phyloP scores from a whole-genome alignment of 2,797 vertebrate species.

The Leptoclinus maculatus region DNA sequence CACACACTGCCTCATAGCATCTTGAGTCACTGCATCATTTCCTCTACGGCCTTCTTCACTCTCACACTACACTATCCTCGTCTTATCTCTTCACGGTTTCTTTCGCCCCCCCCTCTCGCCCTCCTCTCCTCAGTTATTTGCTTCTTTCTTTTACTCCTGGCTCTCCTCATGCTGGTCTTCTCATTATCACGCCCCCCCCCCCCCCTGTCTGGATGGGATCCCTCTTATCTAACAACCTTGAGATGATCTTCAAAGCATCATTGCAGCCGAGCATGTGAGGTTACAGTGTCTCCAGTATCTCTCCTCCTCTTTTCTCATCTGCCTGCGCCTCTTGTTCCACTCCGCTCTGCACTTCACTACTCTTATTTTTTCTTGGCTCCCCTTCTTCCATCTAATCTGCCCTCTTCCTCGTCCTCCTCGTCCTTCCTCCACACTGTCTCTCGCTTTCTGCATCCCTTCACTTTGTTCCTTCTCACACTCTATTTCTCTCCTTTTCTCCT shows the following conservation, averaged over 20 bases:
- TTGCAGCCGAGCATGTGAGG: slow-evolving; percentile 64
- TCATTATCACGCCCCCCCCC: slow-evolving; percentile 10
- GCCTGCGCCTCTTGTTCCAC: slow-evolving; percentile 18
- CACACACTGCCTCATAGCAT: slow-evolving; percentile 53
- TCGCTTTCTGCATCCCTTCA: slow-evolving; percentile 42
- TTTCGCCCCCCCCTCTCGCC: slow-evolving; percentile 25
- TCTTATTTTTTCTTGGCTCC: slow-evolving; percentile 37
- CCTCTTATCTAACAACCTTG: slow-evolving; percentile 78
- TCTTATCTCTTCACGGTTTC: slow-evolving; percentile 45
- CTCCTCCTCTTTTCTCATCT: slow-evolving; percentile 43
- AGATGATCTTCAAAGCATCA: slow-evolving; percentile 76
- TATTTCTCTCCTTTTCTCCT: slow-evolving; percentile 55
- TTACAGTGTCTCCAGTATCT: slow-evolving; percentile 54
- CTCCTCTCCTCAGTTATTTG: background rate
- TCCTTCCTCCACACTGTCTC: slow-evolving; percentile 4
- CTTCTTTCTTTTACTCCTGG: background rate
- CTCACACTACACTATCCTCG: slow-evolving; percentile 42
- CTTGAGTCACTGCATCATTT: slow-evolving; percentile 73
- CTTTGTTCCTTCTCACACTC: slow-evolving; percentile 58
- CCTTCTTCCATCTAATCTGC: slow-evolving; percentile 49
- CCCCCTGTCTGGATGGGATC: slow-evolving; percentile 40
- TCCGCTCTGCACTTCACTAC: slow-evolving; percentile 45
- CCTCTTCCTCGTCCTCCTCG: background rate
- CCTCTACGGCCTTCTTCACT: slow-evolving; percentile 65
- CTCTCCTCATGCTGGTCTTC: slow-evolving; percentile 25